Percentiles rank a stretch among this genome's conserved stretches.
Evolutionary conservation across 2,113 vertebrate genomes (phyloP).

Genomic region (Benitochromis conjunctus): DNA sequence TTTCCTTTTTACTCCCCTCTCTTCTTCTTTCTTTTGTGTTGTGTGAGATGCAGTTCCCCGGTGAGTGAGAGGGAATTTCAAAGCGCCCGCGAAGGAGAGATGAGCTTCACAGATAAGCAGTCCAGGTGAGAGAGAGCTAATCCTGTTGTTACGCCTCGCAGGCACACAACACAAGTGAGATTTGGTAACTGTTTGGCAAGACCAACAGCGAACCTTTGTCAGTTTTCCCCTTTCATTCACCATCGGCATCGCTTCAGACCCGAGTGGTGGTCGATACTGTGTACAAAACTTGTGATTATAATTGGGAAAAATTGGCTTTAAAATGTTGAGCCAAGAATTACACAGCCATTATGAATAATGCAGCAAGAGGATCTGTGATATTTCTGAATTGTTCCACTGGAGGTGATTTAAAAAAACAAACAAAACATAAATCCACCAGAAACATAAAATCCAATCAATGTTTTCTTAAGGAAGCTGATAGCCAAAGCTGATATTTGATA

Average conservation of each 20-base stretch:
- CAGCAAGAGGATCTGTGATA: neutral
- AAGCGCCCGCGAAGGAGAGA: conserved; percentile 38
- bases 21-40: conserved; percentile 13
- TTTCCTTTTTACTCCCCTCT: neutral
- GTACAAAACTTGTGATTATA: neutral
- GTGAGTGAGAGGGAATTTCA: conserved; percentile 46
- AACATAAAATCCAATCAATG: neutral
- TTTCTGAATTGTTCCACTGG: neutral
- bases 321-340: neutral
- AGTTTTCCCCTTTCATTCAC: neutral
- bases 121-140: conserved; percentile 52
- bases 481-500: conserved; percentile 20
- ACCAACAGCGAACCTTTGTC: neutral
- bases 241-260: neutral
- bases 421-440: neutral
- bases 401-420: neutral
- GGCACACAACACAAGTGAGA: conserved; percentile 37
- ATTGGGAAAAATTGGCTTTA: neutral
- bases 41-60: conserved; percentile 17
- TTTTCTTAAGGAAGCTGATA: neutral
- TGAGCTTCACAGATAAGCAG: conserved; percentile 56
- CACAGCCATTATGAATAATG: neutral
- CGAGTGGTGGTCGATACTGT: neutral
- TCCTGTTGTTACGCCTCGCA: conserved; percentile 43
- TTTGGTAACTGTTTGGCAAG: conserved; percentile 15